Percentiles rank a stretch among this genome's conserved stretches.
Conservation (phyloP, 1,140 invertebrate species). For the Diabrotica undecimpunctata region DNA sequence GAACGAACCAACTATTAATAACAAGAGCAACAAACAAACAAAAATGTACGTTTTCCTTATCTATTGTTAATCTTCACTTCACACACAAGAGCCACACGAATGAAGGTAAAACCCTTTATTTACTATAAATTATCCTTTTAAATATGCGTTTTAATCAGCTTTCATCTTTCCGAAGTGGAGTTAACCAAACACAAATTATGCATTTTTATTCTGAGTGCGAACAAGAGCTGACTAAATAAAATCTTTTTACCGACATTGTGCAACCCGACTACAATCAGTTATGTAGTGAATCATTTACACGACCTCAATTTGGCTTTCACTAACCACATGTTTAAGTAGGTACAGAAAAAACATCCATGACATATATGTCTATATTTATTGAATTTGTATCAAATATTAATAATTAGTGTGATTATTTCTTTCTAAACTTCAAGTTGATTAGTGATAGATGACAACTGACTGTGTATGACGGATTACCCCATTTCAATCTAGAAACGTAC, state of each 20-base stretch:
- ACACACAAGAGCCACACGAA: no score
- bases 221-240: background rate
- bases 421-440: no score
- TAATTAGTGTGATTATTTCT: no score
- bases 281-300: conserved; percentile 8
- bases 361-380: conserved; percentile 1
- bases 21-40: no score
- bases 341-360: conserved; percentile 5
- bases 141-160: background rate
- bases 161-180: background rate
- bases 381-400: no score
- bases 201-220: background rate
- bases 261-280: background rate
- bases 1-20: no score
- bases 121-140: background rate
- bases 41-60: no score
- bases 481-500: no score
- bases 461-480: no score
- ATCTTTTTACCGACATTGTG: background rate
- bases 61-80: no score
- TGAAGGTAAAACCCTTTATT: no score
- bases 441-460: no score
- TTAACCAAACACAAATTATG: background rate
- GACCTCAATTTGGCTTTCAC: conserved; percentile 9
- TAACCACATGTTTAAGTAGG: conserved; percentile 5